Percentiles rank a stretch among this genome's conserved stretches.
Evolutionary conservation across 2,113 vertebrate genomes (phyloP).

Genomic region (Dromas ardeola): DNA sequence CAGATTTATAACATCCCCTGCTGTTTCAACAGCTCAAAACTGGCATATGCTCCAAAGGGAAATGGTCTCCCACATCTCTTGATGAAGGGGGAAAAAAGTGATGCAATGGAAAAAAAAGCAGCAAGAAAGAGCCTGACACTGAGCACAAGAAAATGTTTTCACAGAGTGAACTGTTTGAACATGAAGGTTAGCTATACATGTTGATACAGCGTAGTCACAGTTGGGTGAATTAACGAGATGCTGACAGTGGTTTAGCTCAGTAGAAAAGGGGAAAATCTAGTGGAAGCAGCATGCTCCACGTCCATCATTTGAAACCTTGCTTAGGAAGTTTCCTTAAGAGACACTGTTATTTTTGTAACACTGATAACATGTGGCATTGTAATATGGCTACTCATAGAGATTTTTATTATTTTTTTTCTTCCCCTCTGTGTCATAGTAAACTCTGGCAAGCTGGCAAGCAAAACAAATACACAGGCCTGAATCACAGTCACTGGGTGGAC

Average conservation of each 20-base stretch:
- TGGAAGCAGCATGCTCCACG: not conserved
- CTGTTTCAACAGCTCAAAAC: constrained; percentile 1
- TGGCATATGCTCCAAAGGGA: not conserved
- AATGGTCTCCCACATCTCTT: not conserved
- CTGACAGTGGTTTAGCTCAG: not conserved
- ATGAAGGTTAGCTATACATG: not conserved
- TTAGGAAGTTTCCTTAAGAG: not conserved
- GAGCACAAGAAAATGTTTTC: not conserved
- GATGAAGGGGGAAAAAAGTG: not conserved
- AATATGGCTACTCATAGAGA: not conserved
- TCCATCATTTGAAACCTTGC: not conserved
- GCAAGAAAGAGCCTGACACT: not conserved
- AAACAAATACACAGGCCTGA: not conserved
- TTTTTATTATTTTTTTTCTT: not conserved
- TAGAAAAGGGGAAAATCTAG: not conserved
- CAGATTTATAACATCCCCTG: constrained; percentile 31
- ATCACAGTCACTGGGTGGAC: not conserved
- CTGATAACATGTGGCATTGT: not conserved
- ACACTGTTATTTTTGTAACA: not conserved
- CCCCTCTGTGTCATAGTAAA: not conserved
- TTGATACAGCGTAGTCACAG: not conserved
- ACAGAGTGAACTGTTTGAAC: not conserved
- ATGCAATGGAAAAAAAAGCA: not conserved
- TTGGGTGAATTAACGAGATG: not conserved
- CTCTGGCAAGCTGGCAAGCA: not conserved